Evolutionary conservation across 2,797 vertebrate species (phyloP), one percentile per base, ranked within the genome.

Genomic region (Acestrorhynchus altus): DNA sequence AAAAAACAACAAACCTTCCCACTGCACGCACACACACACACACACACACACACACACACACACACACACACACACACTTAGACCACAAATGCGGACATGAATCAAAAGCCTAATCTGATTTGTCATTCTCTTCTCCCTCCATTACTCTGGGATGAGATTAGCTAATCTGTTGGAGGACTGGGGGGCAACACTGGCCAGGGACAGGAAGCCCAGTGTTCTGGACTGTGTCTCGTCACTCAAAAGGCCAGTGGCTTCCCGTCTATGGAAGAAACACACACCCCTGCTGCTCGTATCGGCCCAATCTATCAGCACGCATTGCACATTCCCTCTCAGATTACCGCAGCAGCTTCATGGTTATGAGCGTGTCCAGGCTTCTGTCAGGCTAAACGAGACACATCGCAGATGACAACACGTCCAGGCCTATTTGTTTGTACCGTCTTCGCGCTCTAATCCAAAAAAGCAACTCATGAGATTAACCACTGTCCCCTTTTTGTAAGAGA

Each of bases 61-160:
- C 31, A 2, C 31, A 35, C 31, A 35, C 31, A 35, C 31, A 35
- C 31, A 35, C 31, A 35, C 9, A 31, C 56, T 20, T 63, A 52
- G 24, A 49, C 67, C 72, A 59, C 12, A 67, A 80, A 4, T 35
- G 12, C 83, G 87, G 84, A 84, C 78, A 75, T 87, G 88, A 89
- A 82, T 89, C 89, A 70, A 84, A 81, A 79, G 81, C 77, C 77
- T 91, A 90, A 93, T 90, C 88, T 84, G 87, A 91, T 93, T 92
- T 89, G 88, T 83, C 31, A 35, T 35, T 85, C 67, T 46, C 90
- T 83, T 83, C 84, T 81, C 83, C 85, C 83, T 72, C 12, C 51
- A 83, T 79, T 81, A 78, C 26, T 47, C 80, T 56, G 70, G 89
- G 90, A 93, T 91, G 83, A 81, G 88, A 93, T 92, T 92, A 93